A percentile compares a stretch with the other conserved stretches of the same genome.
phyloP scores from a whole-genome alignment of 2,797 vertebrate genomes.

The Jordanella pulchra region DNA sequence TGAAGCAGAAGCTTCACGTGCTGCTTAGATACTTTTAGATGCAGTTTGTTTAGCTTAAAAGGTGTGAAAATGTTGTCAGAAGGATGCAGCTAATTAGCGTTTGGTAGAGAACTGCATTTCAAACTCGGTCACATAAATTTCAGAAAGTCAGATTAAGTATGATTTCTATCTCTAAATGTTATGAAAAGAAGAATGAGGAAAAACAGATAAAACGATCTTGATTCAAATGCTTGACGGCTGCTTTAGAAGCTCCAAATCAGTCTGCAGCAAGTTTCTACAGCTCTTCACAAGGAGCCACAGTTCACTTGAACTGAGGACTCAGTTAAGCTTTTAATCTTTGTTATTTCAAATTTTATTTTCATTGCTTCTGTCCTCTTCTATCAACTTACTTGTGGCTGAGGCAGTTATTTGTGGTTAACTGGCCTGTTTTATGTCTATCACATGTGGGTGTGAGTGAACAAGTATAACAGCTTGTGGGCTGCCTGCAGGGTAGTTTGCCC shows the following conservation, averaged over 20 bases:
- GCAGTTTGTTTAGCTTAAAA: not conserved
- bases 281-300: not conserved
- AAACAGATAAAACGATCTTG: not conserved
- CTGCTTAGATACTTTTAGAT: not conserved
- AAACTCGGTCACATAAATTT: not conserved
- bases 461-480: slow-evolving; percentile 14
- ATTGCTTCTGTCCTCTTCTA: not conserved
- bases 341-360: not conserved
- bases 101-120: not conserved
- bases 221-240: not conserved
- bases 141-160: not conserved
- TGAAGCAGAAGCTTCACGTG: not conserved
- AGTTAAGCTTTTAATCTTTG: not conserved
- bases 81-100: not conserved
- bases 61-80: not conserved
- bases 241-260: not conserved
- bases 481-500: not conserved
- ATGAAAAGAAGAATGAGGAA: not conserved
- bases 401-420: slow-evolving; percentile 47
- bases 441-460: slow-evolving; percentile 46
- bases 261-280: not conserved
- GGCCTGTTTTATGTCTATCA: slow-evolving; percentile 32
- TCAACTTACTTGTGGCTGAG: slow-evolving; percentile 5
- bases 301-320: not conserved
- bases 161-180: not conserved